Evolutionary conservation across 1,140 invertebrate genomes (phyloP).

Genomic region (Scaptodrosophila lebanonensis): DNA sequence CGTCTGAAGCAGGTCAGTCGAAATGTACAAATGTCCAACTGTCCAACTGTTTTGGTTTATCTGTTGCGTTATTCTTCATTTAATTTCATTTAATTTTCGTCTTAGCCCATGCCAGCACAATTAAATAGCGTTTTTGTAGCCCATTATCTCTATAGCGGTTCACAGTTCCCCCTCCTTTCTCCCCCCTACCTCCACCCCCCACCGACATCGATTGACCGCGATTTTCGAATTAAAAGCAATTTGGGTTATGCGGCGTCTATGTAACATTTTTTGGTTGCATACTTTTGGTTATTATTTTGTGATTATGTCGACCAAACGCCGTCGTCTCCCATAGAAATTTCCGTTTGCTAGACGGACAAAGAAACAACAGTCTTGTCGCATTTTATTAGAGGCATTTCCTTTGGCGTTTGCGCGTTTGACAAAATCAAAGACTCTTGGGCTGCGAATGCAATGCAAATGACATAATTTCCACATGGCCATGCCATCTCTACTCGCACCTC

Average conservation of each 20-base stretch:
- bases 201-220: conserved; percentile 31
- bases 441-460: conserved; percentile 19
- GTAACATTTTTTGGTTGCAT: conserved; percentile 26
- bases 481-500: no score
- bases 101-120: conserved; percentile 16
- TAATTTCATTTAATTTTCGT: not conserved
- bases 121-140: conserved; percentile 50
- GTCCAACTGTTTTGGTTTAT: conserved; percentile 44
- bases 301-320: conserved; percentile 34
- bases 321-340: no score
- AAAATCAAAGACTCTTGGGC: conserved; percentile 32
- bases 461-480: conserved; percentile 39
- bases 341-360: conserved; percentile 43
- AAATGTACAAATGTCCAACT: no score
- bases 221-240: conserved; percentile 34
- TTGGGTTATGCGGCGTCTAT: conserved; percentile 7
- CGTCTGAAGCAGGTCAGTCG: conserved; percentile 49
- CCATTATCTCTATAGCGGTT: conserved; percentile 33
- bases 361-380: conserved; percentile 13
- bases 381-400: not conserved
- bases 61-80: conserved; percentile 2
- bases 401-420: conserved; percentile 13
- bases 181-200: not conserved
- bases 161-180: no score
- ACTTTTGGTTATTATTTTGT: conserved; percentile 49